Evolutionary conservation across 2,113 vertebrate species (phyloP).

Genomic region (Corynorhinus townsendii): DNA sequence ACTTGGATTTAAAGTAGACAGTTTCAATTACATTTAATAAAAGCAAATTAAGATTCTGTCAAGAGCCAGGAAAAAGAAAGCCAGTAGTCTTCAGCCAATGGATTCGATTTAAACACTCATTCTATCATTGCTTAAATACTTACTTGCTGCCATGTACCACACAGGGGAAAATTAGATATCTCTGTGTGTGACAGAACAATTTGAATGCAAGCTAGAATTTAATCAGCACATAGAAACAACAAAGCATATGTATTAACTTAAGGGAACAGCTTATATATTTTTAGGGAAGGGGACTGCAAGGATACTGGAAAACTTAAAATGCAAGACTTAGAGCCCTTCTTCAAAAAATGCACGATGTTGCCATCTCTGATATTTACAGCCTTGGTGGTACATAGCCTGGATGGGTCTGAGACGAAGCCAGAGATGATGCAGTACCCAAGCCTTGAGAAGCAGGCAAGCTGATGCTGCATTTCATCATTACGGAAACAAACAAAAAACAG

Average conservation of each 20-base stretch:
- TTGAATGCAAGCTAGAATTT: constrained; percentile 48
- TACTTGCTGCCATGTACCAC: background rate
- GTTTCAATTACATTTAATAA: background rate
- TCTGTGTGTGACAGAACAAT: constrained; percentile 28
- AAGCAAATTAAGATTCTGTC: constrained; percentile 42
- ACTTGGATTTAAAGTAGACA: background rate
- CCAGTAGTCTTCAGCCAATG: constrained; percentile 26
- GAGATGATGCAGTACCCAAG: background rate
- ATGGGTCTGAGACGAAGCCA: background rate
- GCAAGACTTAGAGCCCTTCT: background rate
- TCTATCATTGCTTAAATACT: constrained; percentile 64
- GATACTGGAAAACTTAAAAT: constrained; percentile 24
- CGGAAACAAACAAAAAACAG: background rate
- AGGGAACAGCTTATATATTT: background rate
- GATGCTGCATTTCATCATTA: background rate
- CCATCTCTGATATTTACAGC: constrained; percentile 10
- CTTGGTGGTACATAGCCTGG: background rate
- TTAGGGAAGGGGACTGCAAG: background rate
- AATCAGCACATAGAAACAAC: constrained; percentile 44
- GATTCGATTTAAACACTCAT: constrained; percentile 62
- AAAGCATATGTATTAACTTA: background rate
- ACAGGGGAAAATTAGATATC: constrained; percentile 19
- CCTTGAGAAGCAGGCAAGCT: background rate
- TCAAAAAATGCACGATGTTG: background rate
- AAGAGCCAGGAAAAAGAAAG: constrained; percentile 52